These are phyloP conservation scores for Hemibagrus guttatus DNA, from an alignment of 2,797 vertebrate genomes.

Conservation along the genomic window DNA sequence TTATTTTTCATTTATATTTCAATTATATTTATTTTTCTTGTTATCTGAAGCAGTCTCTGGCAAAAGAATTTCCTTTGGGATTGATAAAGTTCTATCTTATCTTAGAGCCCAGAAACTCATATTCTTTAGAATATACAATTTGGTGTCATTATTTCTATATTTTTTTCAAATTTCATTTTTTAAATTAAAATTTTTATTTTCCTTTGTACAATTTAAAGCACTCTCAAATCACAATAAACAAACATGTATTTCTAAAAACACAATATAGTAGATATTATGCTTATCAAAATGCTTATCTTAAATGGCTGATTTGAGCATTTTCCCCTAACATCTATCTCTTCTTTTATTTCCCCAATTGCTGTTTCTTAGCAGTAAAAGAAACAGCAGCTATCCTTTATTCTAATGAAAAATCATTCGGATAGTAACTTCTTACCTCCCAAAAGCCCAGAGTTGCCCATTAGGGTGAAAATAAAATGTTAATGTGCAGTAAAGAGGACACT, in stretches of 20 bases:
- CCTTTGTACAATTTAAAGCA: neutral
- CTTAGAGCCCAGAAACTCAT: too few relatives aligned
- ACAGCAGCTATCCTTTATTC: conserved; percentile 3
- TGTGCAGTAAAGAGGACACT: conserved; percentile 37
- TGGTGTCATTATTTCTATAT: too few relatives aligned
- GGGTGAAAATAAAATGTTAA: conserved; percentile 46
- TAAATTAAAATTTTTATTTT: too few relatives aligned
- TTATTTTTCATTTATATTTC: too few relatives aligned
- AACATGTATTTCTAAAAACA: neutral
- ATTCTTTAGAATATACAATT: too few relatives aligned
- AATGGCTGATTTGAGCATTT: conserved; percentile 1
- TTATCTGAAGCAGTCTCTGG: too few relatives aligned
- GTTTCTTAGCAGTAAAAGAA: conserved; percentile 7
- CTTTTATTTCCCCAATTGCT: conserved; percentile 4
- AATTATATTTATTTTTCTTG: too few relatives aligned
- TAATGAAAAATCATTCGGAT: conserved; percentile 38
- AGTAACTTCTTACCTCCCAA: conserved; percentile 10
- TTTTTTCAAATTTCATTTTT: too few relatives aligned
- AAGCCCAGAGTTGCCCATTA: conserved; percentile 33
- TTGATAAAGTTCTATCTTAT: too few relatives aligned
- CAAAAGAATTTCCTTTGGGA: too few relatives aligned
- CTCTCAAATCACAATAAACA: neutral
- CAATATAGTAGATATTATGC: neutral
- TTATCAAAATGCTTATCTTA: neutral
- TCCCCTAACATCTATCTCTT: neutral